Evolutionary conservation across 2,888 invertebrate species (phyloP), one percentile per base, ranked within the genome.

Genomic region (Zelleria hepariella): DNA sequence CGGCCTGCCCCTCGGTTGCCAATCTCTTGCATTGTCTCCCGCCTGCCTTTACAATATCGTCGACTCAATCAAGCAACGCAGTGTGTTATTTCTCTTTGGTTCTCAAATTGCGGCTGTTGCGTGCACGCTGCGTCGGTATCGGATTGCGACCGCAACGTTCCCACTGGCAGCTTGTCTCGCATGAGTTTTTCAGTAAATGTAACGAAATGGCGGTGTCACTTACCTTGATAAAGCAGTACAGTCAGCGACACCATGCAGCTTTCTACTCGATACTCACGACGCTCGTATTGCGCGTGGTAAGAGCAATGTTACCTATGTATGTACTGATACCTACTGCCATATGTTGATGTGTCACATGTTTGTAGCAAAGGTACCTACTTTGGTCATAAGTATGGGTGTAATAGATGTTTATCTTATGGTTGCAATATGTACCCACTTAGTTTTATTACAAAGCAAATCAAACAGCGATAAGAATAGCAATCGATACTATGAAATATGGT

Each of bases 141-240:
- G 61, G 62, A 66, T 79, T 72, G 62, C 75, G 65, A 66, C 65
- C 67, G 61, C 66, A 62, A 63, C 58, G 61, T 64, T 65, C 62
- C 62, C 58, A 51, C 32, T 32, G 15, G 10, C 32, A 15, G 10
- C 15, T 42, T 15, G 15, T n/a, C 15, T 42, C 2, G 32, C 32
- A 15, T 42, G 32, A 1, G 32, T 42, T 42, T 42, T 42, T 42
- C 32, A 42, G 15, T 10, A 42, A 42, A 1, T 42, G 15, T 1
- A 42, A 42, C 15, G 2, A 42, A 42, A 42, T 42, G 10, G 32
- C 15, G 10, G 32, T 15, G 10, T 42, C 15, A 15, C 32, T 42
- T 15, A 15, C 32, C 32, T 7, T 7, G 7, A 1, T 10, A 32
- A 32, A 32, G 32, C 32, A 1, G 32, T 2, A 10, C 8, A 10